Evolutionary conservation across 2,113 vertebrate genomes (phyloP).

Genomic region (Marcusenius ussheri): DNA sequence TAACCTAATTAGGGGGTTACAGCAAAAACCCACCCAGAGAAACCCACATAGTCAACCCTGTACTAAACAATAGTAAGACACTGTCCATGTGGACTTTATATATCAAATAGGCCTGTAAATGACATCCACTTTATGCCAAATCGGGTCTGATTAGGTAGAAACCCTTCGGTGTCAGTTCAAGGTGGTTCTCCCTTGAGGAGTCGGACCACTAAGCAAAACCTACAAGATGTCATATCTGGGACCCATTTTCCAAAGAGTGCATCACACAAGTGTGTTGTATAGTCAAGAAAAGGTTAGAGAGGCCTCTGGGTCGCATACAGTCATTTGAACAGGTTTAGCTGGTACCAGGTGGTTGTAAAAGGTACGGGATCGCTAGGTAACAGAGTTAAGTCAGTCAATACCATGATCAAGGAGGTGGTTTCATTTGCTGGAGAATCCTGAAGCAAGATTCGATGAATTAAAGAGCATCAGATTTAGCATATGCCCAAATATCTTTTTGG

Average conservation of each 20-base stretch:
- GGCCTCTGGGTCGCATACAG: background rate
- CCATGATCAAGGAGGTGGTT: background rate
- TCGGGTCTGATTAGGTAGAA: background rate
- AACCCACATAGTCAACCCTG: too few species aligned
- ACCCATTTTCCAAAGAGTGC: background rate
- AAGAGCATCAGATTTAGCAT: background rate
- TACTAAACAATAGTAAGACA: background rate
- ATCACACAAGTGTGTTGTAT: background rate
- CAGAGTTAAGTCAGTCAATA: background rate
- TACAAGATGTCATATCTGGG: background rate
- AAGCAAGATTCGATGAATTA: background rate
- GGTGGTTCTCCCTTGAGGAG: background rate
- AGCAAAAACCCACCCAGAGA: too few species aligned
- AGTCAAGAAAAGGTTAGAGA: background rate
- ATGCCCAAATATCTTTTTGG: background rate
- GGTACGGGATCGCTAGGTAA: background rate
- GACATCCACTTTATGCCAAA: background rate
- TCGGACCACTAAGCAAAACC: background rate
- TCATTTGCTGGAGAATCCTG: background rate
- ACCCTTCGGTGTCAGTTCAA: background rate
- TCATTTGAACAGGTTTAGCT: background rate
- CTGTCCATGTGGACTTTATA: background rate
- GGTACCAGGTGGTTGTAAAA: background rate
- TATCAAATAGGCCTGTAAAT: background rate
- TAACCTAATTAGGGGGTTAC: too few species aligned